A percentile compares a stretch with the other conserved stretches of the same genome.
These are phyloP conservation scores for Archegozetes longisetosus DNA, from an alignment of 1,140 invertebrate genomes.

Conservation along the genomic window DNA sequence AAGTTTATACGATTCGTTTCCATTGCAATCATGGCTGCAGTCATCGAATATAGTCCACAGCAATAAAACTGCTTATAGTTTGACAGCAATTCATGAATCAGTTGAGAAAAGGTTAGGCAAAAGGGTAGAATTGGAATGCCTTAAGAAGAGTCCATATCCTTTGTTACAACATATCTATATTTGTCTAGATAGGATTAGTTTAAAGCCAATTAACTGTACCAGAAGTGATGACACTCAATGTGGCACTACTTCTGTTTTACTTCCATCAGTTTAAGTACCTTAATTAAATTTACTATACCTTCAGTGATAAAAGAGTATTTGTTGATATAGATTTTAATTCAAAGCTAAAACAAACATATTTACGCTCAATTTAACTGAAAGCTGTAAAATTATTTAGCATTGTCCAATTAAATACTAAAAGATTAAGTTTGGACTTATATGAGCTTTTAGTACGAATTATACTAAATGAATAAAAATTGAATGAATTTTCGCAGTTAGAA, in stretches of 20 bases:
- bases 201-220: constrained; percentile 10
- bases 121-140: constrained; percentile 12
- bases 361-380: no score
- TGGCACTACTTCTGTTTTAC: not conserved
- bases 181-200: constrained; percentile 12
- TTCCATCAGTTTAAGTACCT: not conserved
- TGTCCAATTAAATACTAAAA: no score
- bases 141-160: not conserved
- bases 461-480: no score
- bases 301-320: no score
- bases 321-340: no score
- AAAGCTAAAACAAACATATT: no score
- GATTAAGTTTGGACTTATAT: no score
- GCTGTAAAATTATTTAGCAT: no score
- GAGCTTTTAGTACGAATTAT: no score
- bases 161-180: constrained; percentile 15
- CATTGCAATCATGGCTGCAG: constrained; percentile 12
- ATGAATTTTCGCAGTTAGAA: no score
- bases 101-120: constrained; percentile 7
- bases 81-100: constrained; percentile 3
- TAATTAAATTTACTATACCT: no score
- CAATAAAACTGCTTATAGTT: constrained; percentile 6
- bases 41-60: constrained; percentile 4
- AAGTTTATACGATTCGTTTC: constrained; percentile 9
- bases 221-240: not conserved